Percentiles rank a stretch among this genome's conserved stretches.
Conservation (phyloP, 1,140 invertebrate species). For the Drosophila saltans region DNA sequence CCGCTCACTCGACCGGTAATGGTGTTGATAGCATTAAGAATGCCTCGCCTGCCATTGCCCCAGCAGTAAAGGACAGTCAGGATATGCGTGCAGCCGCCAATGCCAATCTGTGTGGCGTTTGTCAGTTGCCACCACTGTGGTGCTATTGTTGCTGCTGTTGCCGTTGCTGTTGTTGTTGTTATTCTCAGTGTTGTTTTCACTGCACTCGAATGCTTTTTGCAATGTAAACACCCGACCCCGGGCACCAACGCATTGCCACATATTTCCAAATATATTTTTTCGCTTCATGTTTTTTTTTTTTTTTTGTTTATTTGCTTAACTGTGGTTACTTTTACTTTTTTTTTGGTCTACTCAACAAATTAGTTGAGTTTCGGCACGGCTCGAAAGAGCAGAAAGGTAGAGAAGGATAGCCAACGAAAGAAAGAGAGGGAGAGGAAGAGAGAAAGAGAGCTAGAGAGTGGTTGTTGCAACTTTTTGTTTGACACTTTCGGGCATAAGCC, state of each 20-base stretch:
- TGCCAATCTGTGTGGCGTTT: conserved; percentile 59
- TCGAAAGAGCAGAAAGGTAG: not conserved
- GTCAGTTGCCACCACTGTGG: not conserved
- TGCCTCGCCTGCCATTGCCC: conserved; percentile 51
- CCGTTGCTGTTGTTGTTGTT: conserved; percentile 37
- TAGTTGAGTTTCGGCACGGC: conserved; percentile 64
- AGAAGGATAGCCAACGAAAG: not conserved
- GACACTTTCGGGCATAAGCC: conserved; percentile 60
- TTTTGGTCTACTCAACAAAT: conserved; percentile 54
- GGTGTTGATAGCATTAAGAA: conserved; percentile 77
- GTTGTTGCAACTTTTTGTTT: conserved; percentile 60
- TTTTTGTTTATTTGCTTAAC: conserved; percentile 63
- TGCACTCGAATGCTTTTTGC: conserved; percentile 80
- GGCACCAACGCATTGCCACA: conserved; percentile 39
- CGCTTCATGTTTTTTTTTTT: not conserved
- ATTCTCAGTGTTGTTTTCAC: conserved; percentile 65
- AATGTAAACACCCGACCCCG: conserved; percentile 69
- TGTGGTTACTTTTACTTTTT: conserved; percentile 69
- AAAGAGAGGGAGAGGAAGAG: not conserved
- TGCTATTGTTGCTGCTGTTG: conserved; percentile 17
- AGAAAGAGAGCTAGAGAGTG: not conserved
- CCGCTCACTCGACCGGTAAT: conserved; percentile 61
- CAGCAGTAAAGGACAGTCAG: conserved; percentile 12
- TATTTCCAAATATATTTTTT: conserved; percentile 63
- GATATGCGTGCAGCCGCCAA: conserved; percentile 63